Base-by-base conservation (phyloP, 2,797 vertebrate species). In the Remorina albescens region DNA sequence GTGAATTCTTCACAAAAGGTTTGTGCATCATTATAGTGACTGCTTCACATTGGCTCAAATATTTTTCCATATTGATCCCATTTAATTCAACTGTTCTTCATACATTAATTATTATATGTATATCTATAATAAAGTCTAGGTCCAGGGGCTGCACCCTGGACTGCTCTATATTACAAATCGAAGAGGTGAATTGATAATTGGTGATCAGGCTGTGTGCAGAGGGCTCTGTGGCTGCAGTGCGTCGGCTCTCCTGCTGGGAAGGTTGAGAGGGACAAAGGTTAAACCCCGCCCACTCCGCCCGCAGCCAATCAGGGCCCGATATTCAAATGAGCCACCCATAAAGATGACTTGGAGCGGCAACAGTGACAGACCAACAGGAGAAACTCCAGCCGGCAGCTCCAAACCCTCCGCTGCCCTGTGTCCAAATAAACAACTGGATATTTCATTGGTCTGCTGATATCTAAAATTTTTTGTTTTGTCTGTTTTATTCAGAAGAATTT, bases 301-400 rank as follows among this genome's bases (percentile, higher is more conserved):
- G 30, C 71, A 85, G 69, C 95, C 94, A 95, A 95, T 95, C 82
- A 61, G 2, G 65, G 23, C 9, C 26, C 30, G 42, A 30, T 81
- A 93, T 94, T 92, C 86, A 92, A 94, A 93, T 92, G 30, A 82
- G 82, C 80, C 83, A 65, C 89, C 28, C 84, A 94, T 95, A 94
- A 93, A 95, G 89, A 86, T 88, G 70, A 91, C 79, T 74, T 78
- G 85, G 61, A 84, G 89, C 83, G 44, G 86, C 83, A 83, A 81
- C 74, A 32, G 87, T 88, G 88, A 87, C 88, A 92, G 90, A 92
- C 74, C 83, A 56, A 62, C 67, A 86, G 90, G 69, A 86, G 90
- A 69, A 89, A 86, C 72, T 88, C 84, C 57, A 82, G 61, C 42
- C 64, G 30, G 6, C 39, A 28, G 62, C 46, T 71, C 12, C 79